A percentile compares a stretch with the other conserved stretches of the same genome.
Evolutionary conservation across 2,113 vertebrate species (phyloP).

Genomic region (Martes martes): DNA sequence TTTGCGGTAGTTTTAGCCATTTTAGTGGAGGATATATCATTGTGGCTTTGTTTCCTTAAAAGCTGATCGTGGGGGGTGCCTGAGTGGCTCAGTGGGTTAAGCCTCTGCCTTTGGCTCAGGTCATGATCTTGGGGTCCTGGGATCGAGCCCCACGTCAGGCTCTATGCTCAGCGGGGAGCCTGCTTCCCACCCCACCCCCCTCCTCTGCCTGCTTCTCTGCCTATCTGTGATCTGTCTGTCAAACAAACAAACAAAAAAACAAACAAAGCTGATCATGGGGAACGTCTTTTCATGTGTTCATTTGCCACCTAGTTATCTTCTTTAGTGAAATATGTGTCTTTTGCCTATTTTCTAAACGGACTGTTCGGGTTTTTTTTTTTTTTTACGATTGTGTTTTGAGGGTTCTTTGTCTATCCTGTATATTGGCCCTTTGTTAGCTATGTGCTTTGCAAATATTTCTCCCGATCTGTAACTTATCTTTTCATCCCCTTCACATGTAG

Average conservation of each 20-base stretch:
- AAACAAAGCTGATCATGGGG: background rate
- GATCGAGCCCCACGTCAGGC: too few relatives aligned
- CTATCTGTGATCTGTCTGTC: too few relatives aligned
- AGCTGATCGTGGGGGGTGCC: background rate
- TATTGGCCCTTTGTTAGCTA: background rate
- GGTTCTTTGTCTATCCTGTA: background rate
- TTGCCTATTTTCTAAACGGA: background rate
- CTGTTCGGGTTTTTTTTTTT: background rate
- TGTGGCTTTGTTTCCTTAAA: background rate
- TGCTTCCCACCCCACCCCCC: too few relatives aligned
- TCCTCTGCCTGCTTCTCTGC: too few relatives aligned
- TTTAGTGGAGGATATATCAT: background rate
- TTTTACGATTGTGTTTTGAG: background rate
- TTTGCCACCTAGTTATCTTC: background rate
- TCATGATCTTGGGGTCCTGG: too few relatives aligned
- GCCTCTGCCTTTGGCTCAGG: too few relatives aligned
- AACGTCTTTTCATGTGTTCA: background rate
- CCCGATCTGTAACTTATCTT: background rate
- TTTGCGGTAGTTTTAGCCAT: background rate
- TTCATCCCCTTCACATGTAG: background rate
- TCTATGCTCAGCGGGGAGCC: too few relatives aligned
- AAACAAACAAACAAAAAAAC: too few relatives aligned
- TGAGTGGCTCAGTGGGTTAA: too few relatives aligned
- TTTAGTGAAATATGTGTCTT: background rate
- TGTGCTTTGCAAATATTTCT: background rate